Evolutionary conservation across 1,140 invertebrate species (phyloP), one percentile per base, ranked within the genome.

Genomic region (Ips typographus): DNA sequence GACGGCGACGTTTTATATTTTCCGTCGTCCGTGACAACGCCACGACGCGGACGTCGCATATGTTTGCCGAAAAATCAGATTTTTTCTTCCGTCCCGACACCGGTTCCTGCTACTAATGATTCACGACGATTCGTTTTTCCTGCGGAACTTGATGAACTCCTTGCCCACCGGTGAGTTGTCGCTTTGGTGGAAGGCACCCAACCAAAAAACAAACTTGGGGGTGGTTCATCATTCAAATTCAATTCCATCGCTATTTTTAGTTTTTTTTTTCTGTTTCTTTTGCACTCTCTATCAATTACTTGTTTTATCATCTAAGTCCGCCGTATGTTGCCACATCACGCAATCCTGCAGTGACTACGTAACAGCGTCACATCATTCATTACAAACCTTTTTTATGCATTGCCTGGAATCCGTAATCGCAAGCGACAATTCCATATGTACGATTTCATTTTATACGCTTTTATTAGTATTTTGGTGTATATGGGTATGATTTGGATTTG

Each of bases 151-250:
- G 70, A 71, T 71, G 70, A 66, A 63, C 49, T 66, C 70, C 49
- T 47, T 71, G 63, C 63, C 70, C 58, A 53, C 59, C 70, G 70
- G 70, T 71, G 70, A 71, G 70, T 71, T 58, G 39, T 64, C 68
- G 61, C 63, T 70, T 70, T 70, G 68, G 59, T 70, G 68, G 62
- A 70, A 58, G 55, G 38, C 43, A 51, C 42, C 44, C 6, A 47
- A 22, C 22, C 22, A 22, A 4, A 6, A 7, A 4, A 55, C 38
- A 39, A 22, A 22, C 22, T 22, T 3, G 44, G 57, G 66, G 66
- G 57, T 68, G 60, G 57, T 37, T 49, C 8, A 5, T 39, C 6
- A 3, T 36, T 3, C 5, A 3, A 52, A 36, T 22, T 47, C 61
- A 22, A 5, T 52, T 61, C n/a, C 38, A 63, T 53, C 44, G n/a